phyloP scores from a whole-genome alignment of 2,888 invertebrate genomes.

The Calliopum simillimum region DNA sequence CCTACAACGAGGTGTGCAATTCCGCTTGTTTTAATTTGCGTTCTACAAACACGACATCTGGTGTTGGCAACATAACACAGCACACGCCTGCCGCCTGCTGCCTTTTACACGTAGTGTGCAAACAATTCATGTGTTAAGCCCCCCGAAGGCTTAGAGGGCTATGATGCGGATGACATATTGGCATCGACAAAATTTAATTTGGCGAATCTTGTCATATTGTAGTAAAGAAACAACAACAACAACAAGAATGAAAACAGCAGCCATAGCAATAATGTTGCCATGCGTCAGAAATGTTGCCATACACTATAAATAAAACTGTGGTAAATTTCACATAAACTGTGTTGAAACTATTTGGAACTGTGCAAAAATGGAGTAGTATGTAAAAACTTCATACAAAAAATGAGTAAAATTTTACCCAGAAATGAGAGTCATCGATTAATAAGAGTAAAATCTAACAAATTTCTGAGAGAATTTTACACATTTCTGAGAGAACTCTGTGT shows the following conservation, averaged over 20 bases:
- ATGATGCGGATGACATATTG: slow-evolving; percentile 5
- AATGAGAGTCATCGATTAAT: too few species aligned
- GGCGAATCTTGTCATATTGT: slow-evolving; percentile 13
- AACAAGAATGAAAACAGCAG: neutral
- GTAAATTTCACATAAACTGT: too few species aligned
- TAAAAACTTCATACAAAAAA: too few species aligned
- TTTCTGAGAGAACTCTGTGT: too few species aligned
- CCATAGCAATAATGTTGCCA: neutral
- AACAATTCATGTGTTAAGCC: slow-evolving; percentile 4
- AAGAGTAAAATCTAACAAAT: too few species aligned
- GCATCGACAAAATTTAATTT: slow-evolving; percentile 14
- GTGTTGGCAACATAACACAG: neutral
- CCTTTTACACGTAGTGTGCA: neutral
- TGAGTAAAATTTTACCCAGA: too few species aligned
- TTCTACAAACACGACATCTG: slow-evolving; percentile 13
- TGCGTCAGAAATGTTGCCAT: neutral
- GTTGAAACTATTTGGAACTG: too few species aligned
- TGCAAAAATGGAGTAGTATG: too few species aligned
- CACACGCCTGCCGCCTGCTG: too few species aligned
- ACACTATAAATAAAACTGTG: too few species aligned
- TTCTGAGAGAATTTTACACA: too few species aligned
- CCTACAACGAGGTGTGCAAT: neutral
- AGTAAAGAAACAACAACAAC: neutral
- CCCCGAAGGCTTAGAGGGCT: neutral
- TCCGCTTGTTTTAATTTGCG: slow-evolving; percentile 1